phyloP scores from a whole-genome alignment of 2,888 invertebrate species.

The Lysandra bellargus region DNA sequence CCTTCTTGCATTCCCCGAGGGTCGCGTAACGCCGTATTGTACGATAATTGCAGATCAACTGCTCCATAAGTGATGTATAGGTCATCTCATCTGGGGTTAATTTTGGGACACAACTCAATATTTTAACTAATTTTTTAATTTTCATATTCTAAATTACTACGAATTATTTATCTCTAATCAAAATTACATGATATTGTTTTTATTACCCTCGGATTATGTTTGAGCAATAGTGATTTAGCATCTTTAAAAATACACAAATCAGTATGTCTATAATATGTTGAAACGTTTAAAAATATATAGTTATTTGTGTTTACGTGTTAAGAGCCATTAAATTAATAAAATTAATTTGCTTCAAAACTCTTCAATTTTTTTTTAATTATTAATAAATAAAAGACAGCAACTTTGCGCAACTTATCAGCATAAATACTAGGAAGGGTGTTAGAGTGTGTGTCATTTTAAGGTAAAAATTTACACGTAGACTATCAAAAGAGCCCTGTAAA shows the following conservation, averaged over 20 bases:
- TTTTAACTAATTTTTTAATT: background rate
- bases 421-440: background rate
- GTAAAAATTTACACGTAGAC: background rate
- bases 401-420: background rate
- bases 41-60: background rate
- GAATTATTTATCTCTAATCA: too few species aligned
- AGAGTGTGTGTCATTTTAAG: conserved; percentile 21
- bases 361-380: too few species aligned
- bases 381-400: background rate
- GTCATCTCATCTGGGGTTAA: background rate
- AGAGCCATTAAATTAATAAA: too few species aligned
- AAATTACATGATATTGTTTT: too few species aligned
- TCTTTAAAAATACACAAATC: too few species aligned
- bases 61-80: background rate
- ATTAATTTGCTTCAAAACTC: too few species aligned
- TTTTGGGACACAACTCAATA: background rate
- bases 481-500: conserved; percentile 7
- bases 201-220: too few species aligned
- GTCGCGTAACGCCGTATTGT: background rate
- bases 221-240: too few species aligned
- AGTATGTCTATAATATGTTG: too few species aligned
- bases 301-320: too few species aligned
- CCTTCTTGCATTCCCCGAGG: conserved; percentile 36
- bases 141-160: too few species aligned
- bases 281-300: too few species aligned